These are phyloP conservation scores for Picus viridis DNA, from an alignment of 2,797 vertebrate genomes.

Conservation along the genomic window DNA sequence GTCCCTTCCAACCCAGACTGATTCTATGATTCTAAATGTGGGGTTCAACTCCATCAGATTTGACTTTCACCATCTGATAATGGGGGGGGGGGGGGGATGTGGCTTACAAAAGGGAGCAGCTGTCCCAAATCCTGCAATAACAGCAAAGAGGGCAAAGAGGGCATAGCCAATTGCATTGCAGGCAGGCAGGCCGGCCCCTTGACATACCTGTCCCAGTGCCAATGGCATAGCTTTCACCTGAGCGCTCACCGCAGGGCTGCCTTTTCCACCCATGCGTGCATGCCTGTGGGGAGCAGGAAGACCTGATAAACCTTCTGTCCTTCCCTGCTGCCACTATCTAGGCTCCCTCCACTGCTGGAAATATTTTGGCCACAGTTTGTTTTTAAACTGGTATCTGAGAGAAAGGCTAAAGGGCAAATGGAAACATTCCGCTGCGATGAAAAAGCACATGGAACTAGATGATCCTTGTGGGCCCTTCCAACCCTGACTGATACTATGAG, in stretches of 20 bases:
- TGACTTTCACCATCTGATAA: background rate
- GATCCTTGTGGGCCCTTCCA: no score
- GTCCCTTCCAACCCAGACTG: no score
- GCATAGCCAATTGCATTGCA: background rate
- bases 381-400: background rate
- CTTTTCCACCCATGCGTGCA: background rate
- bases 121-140: background rate
- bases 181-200: background rate
- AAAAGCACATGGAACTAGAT: background rate
- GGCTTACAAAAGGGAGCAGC: background rate
- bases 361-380: background rate
- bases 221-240: background rate
- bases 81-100: background rate
- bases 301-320: background rate
- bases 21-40: no score
- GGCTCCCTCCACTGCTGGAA: background rate
- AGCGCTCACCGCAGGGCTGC: background rate
- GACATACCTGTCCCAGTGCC: accelerated
- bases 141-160: background rate
- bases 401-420: background rate
- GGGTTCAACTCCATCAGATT: background rate
- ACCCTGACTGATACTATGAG: no score
- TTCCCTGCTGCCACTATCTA: background rate
- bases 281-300: accelerated
- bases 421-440: background rate